A percentile compares a stretch with the other conserved stretches of the same genome.
Conservation (phyloP, 1,140 invertebrate genomes). For the Psix sp. region DNA sequence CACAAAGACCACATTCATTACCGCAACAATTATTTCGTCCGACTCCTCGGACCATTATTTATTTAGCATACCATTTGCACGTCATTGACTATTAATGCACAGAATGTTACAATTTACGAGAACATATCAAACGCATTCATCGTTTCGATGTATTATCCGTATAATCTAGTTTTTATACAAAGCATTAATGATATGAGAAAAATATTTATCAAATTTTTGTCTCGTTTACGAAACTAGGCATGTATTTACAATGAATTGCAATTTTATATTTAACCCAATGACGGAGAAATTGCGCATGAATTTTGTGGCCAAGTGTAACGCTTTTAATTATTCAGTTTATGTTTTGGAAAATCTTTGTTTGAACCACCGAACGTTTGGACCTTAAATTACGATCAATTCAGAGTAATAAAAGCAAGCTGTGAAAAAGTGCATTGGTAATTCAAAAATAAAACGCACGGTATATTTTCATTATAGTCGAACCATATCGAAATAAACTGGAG, state of each 20-base stretch:
- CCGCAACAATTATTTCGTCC: constrained; percentile 41
- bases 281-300: too few relatives aligned
- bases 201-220: too few relatives aligned
- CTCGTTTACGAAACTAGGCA: too few relatives aligned
- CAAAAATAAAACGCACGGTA: constrained; percentile 21
- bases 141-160: constrained; percentile 23
- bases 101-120: constrained; percentile 35
- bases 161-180: constrained; percentile 12
- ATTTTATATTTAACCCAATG: too few relatives aligned
- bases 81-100: constrained; percentile 49
- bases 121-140: constrained; percentile 32
- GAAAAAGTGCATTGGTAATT: constrained; percentile 21
- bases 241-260: too few relatives aligned
- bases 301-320: too few relatives aligned
- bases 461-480: constrained; percentile 42
- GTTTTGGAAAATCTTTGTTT: not conserved
- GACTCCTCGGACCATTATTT: constrained; percentile 35
- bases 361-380: too few relatives aligned
- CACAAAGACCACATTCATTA: constrained; percentile 43
- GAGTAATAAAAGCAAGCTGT: constrained; percentile 13
- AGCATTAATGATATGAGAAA: constrained; percentile 33
- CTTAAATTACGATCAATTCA: not conserved
- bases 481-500: constrained; percentile 49
- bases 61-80: constrained; percentile 42
- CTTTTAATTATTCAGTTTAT: not conserved